Evolutionary conservation across 37 sponge, comb jelly and placozoan species (phyloP), one percentile per base, ranked within the genome.

Genomic region (Halichondria panicea): DNA sequence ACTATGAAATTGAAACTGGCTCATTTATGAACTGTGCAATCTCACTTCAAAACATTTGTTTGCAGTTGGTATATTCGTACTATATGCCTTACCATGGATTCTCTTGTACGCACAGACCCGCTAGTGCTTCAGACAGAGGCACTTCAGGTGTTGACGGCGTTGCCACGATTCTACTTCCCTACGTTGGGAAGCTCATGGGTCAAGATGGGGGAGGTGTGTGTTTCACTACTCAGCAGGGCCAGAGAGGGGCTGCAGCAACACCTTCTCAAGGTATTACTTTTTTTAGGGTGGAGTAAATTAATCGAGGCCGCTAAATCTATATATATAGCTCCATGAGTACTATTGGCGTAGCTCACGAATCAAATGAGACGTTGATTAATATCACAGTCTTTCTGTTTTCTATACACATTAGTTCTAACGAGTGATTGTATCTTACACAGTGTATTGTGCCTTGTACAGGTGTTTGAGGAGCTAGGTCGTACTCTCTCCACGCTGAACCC

Each of bases 81-180:
- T 18, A 15, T 48, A 15, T 48, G 52, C 52, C 52, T 48, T 18
- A 48, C 15, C n/a, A n/a, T n/a, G n/a, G 27, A 34, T 18, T 66
- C 19, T 27, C 48, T 19, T 62, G 21, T 46, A 11, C 18, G 0
- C 38, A 43, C 71, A 62, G 59, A 34, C 63, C 9, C 43, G 0
- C 46, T 28, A 4, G 44, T 66, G 0, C 21, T 88, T 4, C 57
- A 71, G 72, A 64, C 69, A 9, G 82, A 81, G 62, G 56, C 77
- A 9, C 43, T 88, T 30, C 88, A 88, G 22, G 82, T 88, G 3
- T 65, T 88, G 15, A 43, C 82, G 24, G 82, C 82, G 33, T 34
- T 76, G 1, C 24, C 67, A 24, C 76, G 71, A 66, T 81, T 76
- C 56, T 88, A 81, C 39, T 88, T 81, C 60, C 73, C 42, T 71